Percentiles rank a stretch among this genome's conserved stretches.
phyloP scores from a whole-genome alignment of 2,888 invertebrate genomes.

The Dichetophora obliterata region DNA sequence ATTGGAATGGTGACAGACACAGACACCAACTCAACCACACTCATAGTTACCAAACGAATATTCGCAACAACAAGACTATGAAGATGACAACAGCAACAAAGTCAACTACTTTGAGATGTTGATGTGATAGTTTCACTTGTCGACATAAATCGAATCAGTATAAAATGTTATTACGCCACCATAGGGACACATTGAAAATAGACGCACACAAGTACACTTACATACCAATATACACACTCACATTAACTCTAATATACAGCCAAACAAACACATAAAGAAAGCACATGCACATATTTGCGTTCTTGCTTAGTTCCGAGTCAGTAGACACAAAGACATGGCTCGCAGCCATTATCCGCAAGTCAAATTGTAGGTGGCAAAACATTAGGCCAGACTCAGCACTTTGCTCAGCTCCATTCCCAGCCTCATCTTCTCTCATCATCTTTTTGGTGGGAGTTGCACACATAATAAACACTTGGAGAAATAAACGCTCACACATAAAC shows the following conservation, averaged over 20 bases:
- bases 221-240: neutral
- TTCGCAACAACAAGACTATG: neutral
- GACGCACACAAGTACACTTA: conserved; percentile 21
- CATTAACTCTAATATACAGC: no score
- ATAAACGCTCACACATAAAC: conserved; percentile 23
- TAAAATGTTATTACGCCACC: conserved; percentile 66
- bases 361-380: conserved; percentile 62
- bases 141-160: conserved; percentile 67
- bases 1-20: neutral
- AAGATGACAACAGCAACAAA: no score
- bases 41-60: neutral
- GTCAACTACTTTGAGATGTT: no score
- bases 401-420: conserved; percentile 4
- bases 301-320: neutral
- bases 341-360: conserved; percentile 45
- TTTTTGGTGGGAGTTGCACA: neutral
- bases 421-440: conserved; percentile 40
- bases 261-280: conserved; percentile 12
- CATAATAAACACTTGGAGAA: conserved; percentile 16
- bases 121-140: conserved; percentile 49
- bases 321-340: neutral
- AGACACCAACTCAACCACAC: neutral
- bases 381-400: conserved; percentile 57
- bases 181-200: conserved; percentile 55
- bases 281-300: neutral